These are phyloP conservation scores for Heteromormyrus szaboi DNA, from an alignment of 2,797 vertebrate genomes.

Conservation along the genomic window DNA sequence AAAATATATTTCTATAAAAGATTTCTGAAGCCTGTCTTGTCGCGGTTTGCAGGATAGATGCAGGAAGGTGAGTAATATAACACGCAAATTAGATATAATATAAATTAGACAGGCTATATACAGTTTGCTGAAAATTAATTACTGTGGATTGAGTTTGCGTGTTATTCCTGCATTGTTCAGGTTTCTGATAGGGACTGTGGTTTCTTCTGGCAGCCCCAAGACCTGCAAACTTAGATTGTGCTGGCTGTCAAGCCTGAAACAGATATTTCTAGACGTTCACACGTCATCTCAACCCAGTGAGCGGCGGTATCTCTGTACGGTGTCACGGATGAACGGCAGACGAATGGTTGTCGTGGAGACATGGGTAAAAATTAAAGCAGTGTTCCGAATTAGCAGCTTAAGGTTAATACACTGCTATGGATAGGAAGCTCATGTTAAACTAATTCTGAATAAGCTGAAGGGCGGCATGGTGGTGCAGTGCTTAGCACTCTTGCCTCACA, in stretches of 20 bases:
- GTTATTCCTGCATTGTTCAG: background rate
- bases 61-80: background rate
- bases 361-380: background rate
- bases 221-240: background rate
- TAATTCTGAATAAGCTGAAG: conserved; percentile 21
- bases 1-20: background rate
- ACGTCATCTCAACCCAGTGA: background rate
- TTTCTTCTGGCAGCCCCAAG: background rate
- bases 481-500: too few species aligned
- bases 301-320: background rate
- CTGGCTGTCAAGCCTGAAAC: background rate
- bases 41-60: background rate
- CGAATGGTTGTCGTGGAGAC: background rate
- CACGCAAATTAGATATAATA: background rate
- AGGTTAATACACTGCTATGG: conserved; percentile 29
- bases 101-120: background rate
- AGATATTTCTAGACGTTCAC: background rate
- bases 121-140: background rate
- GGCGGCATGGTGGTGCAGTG: too few species aligned
- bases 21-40: background rate
- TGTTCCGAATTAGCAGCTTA: conserved; percentile 31
- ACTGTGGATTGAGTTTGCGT: background rate
- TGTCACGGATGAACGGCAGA: background rate
- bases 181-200: background rate
- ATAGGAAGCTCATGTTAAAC: conserved; percentile 18